Base-by-base conservation (phyloP, 2,888 invertebrate genomes). In the Oegoconia quadripuncta region DNA sequence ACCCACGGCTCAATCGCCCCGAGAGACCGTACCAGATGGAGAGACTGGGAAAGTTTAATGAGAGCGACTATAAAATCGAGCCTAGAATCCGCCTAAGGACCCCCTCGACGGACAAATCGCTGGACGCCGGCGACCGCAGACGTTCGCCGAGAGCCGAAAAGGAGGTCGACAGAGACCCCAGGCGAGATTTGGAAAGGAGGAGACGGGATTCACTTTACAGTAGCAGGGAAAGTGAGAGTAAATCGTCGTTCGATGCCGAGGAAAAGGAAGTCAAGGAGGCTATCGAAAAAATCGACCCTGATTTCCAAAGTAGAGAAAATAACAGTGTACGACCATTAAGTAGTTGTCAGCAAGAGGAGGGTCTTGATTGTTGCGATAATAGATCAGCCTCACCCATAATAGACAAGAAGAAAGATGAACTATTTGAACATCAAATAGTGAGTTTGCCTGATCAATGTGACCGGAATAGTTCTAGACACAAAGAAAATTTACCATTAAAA, bases 1-100 rank as follows among this genome's bases (percentile, higher is more conserved):
- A 73, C 26, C 72, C 65, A 9, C 59, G 68, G 11, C 60, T 62
- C 25, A 58, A 69, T 46, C 54, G 76, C 37, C 57, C 62, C 22
- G 64, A 63, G 39, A 57, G 68, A 20, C 50, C 52, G 7, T 41
- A 33, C 13, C 61, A 57, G 2, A 41, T 55, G 0, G 73, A 70
- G 22, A 59, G 53, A 42, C 39, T 65, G 31, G 58, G 51, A 7
- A 74, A 71, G 38, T 57, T 64, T 34, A 54, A 56, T 22, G 74
- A 75, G 32, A 59, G 60, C 34, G 75, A 78, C 34, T 66, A 61
- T 31, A 55, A 52, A 39, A 48, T 52, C 9, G 77, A 73, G 33
- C 54, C 58, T 34, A 50, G 72, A 32, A 40, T 57, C 69, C 93
- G 94, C 52, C 93, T 93, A 47, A 73, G 88, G 54, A 84, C 88